Evolutionary conservation across 2,113 vertebrate genomes (phyloP).

Genomic region (Xiphias gladius): DNA sequence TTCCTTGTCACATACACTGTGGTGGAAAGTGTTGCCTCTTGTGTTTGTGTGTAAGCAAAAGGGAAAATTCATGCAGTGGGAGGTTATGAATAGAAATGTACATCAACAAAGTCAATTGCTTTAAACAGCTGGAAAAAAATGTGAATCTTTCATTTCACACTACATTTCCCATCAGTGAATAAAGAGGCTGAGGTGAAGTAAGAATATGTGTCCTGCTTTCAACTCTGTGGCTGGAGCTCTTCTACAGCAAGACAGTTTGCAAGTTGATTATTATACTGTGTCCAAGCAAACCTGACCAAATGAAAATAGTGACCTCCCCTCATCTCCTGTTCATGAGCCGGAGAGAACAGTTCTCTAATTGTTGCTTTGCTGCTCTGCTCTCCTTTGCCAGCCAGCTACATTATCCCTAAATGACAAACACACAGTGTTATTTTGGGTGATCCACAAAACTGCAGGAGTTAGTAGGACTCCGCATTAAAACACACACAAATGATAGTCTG

Average conservation of each 20-base stretch:
- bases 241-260: slow-evolving; percentile 39
- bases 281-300: slow-evolving; percentile 66
- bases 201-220: slow-evolving; percentile 62
- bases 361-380: slow-evolving; percentile 70
- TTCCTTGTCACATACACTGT: slow-evolving; percentile 34
- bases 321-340: slow-evolving; percentile 45
- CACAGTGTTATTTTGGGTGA: slow-evolving; percentile 81
- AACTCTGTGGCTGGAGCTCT: slow-evolving; percentile 38
- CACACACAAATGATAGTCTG: slow-evolving; percentile 78
- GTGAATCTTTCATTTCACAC: slow-evolving; percentile 42
- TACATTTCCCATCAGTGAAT: slow-evolving; percentile 33
- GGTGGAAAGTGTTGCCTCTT: slow-evolving; percentile 45
- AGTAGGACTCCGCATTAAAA: slow-evolving; percentile 74
- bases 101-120: slow-evolving; percentile 34
- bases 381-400: slow-evolving; percentile 68
- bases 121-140: slow-evolving; percentile 36
- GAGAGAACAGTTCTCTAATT: slow-evolving; percentile 75
- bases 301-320: slow-evolving; percentile 68
- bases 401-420: slow-evolving; percentile 83
- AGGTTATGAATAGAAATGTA: slow-evolving; percentile 53
- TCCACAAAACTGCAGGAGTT: slow-evolving; percentile 77
- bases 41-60: slow-evolving; percentile 4
- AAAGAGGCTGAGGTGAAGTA: slow-evolving; percentile 24
- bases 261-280: slow-evolving; percentile 65
- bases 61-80: background rate